Percentiles rank a stretch among this genome's conserved stretches.
Evolutionary conservation across 2,888 invertebrate genomes (phyloP).

Genomic region (Nebria brevicollis): DNA sequence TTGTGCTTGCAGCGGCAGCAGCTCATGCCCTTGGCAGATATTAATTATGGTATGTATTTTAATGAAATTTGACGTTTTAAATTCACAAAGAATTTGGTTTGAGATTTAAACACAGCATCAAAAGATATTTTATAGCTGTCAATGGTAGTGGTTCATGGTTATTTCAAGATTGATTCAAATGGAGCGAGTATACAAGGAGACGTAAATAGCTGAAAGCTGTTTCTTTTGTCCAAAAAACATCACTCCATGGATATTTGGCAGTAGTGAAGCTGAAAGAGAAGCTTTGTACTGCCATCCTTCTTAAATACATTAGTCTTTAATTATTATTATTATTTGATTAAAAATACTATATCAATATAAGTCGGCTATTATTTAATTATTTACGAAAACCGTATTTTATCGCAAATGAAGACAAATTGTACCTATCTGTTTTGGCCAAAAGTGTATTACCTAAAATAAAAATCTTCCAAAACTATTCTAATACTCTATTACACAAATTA

Average conservation of each 20-base stretch:
- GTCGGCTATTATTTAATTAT: neutral
- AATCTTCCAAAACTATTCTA: no score
- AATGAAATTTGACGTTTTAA: slow-evolving; percentile 29
- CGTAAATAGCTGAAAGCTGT: neutral
- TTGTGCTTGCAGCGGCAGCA: neutral
- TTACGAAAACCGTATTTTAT: neutral
- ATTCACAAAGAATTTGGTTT: slow-evolving; percentile 31
- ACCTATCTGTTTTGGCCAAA: neutral
- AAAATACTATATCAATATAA: neutral
- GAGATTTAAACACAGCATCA: slow-evolving; percentile 26
- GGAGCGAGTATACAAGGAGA: neutral
- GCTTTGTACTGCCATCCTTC: neutral
- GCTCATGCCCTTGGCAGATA: slow-evolving; percentile 19
- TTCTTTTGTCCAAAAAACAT: neutral
- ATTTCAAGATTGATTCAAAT: neutral
- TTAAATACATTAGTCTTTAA: neutral
- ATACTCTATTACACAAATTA: no score
- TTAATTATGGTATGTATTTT: slow-evolving; percentile 38
- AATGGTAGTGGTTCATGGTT: slow-evolving; percentile 21
- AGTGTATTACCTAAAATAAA: neutral
- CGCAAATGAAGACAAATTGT: neutral
- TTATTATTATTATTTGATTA: neutral
- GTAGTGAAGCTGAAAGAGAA: neutral
- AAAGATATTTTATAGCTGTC: slow-evolving; percentile 25
- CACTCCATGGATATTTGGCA: neutral